Evolutionary conservation across 2,888 invertebrate genomes (phyloP).

Genomic region (Congeria kusceri): DNA sequence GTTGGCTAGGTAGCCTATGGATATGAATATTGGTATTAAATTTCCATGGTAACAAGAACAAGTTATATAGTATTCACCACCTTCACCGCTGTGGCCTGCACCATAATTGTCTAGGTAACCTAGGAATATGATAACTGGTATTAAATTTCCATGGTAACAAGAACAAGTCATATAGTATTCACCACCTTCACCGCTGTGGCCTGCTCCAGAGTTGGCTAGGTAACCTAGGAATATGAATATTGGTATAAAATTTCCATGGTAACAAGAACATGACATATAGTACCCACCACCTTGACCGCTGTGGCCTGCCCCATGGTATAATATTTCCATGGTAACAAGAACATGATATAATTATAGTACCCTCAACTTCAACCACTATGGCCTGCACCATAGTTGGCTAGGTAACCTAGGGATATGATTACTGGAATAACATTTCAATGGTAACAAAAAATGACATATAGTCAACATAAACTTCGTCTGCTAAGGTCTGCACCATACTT

Average conservation of each 20-base stretch:
- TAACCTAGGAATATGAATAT: slow-evolving; percentile 60
- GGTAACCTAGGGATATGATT: slow-evolving; percentile 64
- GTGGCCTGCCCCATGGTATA: slow-evolving; percentile 75
- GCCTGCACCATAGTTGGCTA: slow-evolving; percentile 63
- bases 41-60: no score
- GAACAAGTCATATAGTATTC: slow-evolving; percentile 9
- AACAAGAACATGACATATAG: no score
- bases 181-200: slow-evolving; percentile 76
- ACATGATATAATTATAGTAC: slow-evolving; percentile 7
- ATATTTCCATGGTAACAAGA: no score
- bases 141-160: no score
- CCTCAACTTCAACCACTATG: slow-evolving; percentile 74
- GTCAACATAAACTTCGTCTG: slow-evolving; percentile 70
- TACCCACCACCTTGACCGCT: slow-evolving; percentile 71
- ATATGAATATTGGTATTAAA: no score
- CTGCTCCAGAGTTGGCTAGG: slow-evolving; percentile 60
- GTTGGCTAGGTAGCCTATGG: slow-evolving; percentile 58
- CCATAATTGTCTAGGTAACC: slow-evolving; percentile 63
- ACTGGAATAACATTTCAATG: no score
- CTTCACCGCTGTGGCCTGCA: slow-evolving; percentile 74
- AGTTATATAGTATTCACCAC: slow-evolving; percentile 54
- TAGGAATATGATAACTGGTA: no score
- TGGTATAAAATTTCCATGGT: no score
- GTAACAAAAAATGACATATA: slow-evolving; percentile 1
- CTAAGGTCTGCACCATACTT: slow-evolving; percentile 71